phyloP scores from a whole-genome alignment of 2,888 invertebrate genomes.

The Melinaea menophilus region DNA sequence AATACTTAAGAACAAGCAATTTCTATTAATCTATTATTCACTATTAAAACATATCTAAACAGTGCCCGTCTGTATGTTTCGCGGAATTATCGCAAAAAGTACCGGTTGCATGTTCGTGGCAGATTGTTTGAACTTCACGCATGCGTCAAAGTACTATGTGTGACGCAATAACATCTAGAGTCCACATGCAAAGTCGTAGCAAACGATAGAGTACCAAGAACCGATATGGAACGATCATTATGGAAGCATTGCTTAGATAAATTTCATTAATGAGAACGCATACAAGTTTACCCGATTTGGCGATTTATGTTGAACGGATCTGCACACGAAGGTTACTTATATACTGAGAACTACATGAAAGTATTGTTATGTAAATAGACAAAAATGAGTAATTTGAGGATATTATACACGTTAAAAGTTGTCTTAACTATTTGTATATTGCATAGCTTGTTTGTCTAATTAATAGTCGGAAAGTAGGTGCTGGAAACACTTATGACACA shows the following conservation, averaged over 20 bases:
- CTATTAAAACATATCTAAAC: conserved; percentile 7
- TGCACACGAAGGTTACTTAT: too few species aligned
- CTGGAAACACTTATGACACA: too few species aligned
- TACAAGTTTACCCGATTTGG: background rate
- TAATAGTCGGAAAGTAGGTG: too few species aligned
- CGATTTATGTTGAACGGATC: background rate
- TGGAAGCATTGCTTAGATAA: background rate
- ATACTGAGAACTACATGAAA: too few species aligned
- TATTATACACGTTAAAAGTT: too few species aligned
- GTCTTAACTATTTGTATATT: too few species aligned
- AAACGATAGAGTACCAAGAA: conserved; percentile 27
- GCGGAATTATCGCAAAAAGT: conserved; percentile 33
- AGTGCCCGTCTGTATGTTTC: conserved; percentile 20
- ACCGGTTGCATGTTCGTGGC: conserved; percentile 33
- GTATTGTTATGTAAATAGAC: too few species aligned
- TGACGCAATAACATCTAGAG: conserved; percentile 35
- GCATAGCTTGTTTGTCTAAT: too few species aligned
- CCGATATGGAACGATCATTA: background rate
- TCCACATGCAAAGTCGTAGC: conserved; percentile 25
- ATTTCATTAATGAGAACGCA: conserved; percentile 3
- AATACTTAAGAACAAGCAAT: too few species aligned
- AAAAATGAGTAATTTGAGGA: too few species aligned
- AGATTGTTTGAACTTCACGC: conserved; percentile 38
- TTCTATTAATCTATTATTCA: too few species aligned
- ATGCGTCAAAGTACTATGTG: conserved; percentile 38